Conservation (phyloP, 2,888 invertebrate genomes). For the Physocephala rufipes region DNA sequence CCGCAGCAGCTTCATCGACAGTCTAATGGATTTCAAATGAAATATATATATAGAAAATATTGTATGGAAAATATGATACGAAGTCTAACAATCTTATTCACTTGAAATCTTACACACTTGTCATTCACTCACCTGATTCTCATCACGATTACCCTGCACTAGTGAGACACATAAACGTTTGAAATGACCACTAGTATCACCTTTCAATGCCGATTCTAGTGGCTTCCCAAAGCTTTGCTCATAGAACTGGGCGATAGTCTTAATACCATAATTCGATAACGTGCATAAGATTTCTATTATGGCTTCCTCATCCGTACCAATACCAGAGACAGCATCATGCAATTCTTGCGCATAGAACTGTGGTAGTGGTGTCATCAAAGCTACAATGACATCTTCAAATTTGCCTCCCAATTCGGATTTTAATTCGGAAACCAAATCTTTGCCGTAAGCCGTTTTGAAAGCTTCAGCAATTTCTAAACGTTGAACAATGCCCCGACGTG, state of each 20-base stretch:
- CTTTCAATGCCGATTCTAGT: conserved; percentile 86
- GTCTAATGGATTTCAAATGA: conserved; percentile 67
- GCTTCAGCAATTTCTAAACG: conserved; percentile 89
- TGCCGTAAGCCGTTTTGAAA: conserved; percentile 92
- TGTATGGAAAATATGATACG: background rate
- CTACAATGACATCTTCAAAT: conserved; percentile 89
- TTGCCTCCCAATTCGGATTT: conserved; percentile 91
- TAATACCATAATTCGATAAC: conserved; percentile 87
- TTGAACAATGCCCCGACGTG: conserved; percentile 88
- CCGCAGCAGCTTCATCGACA: conserved; percentile 81
- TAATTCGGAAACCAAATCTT: conserved; percentile 83
- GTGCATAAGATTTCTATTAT: conserved; percentile 94
- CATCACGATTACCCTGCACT: conserved; percentile 88
- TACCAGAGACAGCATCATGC: conserved; percentile 84
- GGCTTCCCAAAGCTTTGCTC: conserved; percentile 83
- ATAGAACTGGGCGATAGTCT: conserved; percentile 85
- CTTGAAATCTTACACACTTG: no score
- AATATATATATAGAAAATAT: conserved; percentile 9
- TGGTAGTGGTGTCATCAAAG: conserved; percentile 87
- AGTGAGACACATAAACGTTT: conserved; percentile 89
- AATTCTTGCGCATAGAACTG: conserved; percentile 92
- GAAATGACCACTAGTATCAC: conserved; percentile 96
- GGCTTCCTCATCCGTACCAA: conserved; percentile 90
- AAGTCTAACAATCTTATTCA: background rate
- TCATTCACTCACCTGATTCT: conserved; percentile 70